Evolutionary conservation across 2,113 vertebrate species (phyloP), one percentile per base, ranked within the genome.

Genomic region (Anseranas semipalmata): DNA sequence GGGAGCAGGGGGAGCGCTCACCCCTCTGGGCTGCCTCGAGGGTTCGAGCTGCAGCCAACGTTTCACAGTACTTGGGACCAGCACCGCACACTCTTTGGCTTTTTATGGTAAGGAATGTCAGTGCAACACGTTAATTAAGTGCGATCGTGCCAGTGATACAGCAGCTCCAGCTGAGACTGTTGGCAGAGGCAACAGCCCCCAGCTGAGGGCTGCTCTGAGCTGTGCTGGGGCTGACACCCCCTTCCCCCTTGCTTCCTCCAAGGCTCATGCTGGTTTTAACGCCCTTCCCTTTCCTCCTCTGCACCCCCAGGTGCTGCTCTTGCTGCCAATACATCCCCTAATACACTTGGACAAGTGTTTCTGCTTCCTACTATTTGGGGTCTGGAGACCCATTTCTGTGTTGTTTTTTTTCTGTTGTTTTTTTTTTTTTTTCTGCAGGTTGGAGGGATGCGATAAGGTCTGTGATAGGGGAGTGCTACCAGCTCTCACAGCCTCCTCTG

Each of bases 41-140:
- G 22, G 27, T 63, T 53, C 3, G 1, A 77, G 55, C 27, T 1
- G 0, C 2, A 5, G 33, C 72, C 24, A 1, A 2, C 0, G 1
- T 68, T 45, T 62, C 2, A 2, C 80, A n/a, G 80, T 0, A 0
- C 86, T 67, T 25, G 48, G 65, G 78, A 73, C 45, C 0, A 9
- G 89, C 77, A 70, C 63, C 0, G 1, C 19, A 1, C 5, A 62
- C 82, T 96, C 87, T 52, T 52, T 95, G 94, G 75, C 96, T 96
- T 96, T 96, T 95, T 96, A 95, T 92, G 93, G 96, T 96, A 95
- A 97, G 84, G 95, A 96, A 96, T 96, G 96, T 85, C 71, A 85
- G 63, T 58, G 79, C 59, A 66, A 48, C 25, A 17, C 1, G 32
- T 77, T 93, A 84, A 90, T 87, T 60, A 63, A 52, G 48, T 85